Evolutionary conservation across 2,888 invertebrate species (phyloP), one percentile per base, ranked within the genome.

Genomic region (Drepana falcataria): DNA sequence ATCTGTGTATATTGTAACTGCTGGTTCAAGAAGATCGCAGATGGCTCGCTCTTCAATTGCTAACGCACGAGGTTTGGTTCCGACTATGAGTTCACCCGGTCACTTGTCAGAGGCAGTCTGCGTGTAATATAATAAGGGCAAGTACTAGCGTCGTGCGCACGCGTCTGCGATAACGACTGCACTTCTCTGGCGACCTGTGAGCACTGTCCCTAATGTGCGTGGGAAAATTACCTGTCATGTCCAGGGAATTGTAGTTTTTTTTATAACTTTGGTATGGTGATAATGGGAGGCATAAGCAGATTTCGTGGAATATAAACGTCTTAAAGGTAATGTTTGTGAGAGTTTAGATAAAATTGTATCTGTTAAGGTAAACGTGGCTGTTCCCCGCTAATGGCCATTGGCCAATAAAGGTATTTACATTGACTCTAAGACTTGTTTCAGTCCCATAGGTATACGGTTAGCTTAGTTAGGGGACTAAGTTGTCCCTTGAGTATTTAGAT

Each of bases 81-180:
- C 52, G 55, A 56, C 53, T 51, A 51, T 41, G 55, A 3, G 35
- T 52, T 53, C 62, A 66, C 63, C 67, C 44, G 69, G 58, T 59
- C 67, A 68, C 65, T 69, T 71, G 72, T 71, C 69, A 63, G 65
- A 61, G 59, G 59, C 52, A 56, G 54, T 61, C 54, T 49, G 56
- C 54, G 54, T 58, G 57, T n/a, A n/a, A n/a, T n/a, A n/a, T n/a
- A n/a, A n/a, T 33, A 33, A 53, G 54, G 53, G 54, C 57, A 61
- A 56, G 63, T 54, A 55, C 60, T 57, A 55, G 59, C 53, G 56
- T 75, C 74, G 73, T 78, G 77, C 69, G 71, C 79, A 74, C 76
- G 78, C 73, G 76, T 60, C 58, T 49, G 57, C 57, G 75, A 78
- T 80, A 79, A 70, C 63, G 69, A 68, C 61, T 51, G 49, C 47